Base-by-base conservation (phyloP, 2,888 invertebrate species). In the Lycocerus yunnanus region DNA sequence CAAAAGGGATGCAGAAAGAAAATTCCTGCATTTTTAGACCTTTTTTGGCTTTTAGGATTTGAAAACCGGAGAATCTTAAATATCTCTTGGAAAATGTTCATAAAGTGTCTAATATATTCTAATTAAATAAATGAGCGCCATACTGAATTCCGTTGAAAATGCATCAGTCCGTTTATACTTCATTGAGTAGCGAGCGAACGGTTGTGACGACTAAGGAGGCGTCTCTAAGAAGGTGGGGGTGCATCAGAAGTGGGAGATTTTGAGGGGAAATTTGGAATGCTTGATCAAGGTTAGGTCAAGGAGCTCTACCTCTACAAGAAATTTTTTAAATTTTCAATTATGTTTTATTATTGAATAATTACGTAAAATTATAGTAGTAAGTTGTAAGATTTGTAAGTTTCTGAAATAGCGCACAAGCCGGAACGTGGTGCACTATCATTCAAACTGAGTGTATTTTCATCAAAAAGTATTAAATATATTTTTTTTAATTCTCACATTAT, bases 221-320 rank as follows among this genome's bases (percentile, higher is more conserved):
- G 79, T 78, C 76, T 75, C 74, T 77, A 74, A 79, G 77, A 72
- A 75, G 78, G 79, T 78, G 77, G 79, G 78, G 78, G 77, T 72
- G 68, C 69, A 67, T 43, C 15, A 61, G 60, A 67, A 70, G 78
- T 74, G 77, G 78, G 77, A 69, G 67, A 66, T 61, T 66, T 66
- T 27, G 65, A 80, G 79, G 79, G 78, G 79, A 79, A 80, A 69
- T 71, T 69, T 72, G 76, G 78, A 74, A 78, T 78, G 77, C 73
- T 71, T 78, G 78, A 72, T 78, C 79, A 79, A 79, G 79, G 79
- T 78, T 77, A 79, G 79, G 78, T 79, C 79, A 79, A 79, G 79
- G 79, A 78, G 78, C 74, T 73, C 72, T 75, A 69, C 72, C 73
- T 66, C 27, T 43, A 58, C 58, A 60, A 59, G 65, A 63, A 73